Base-by-base conservation (phyloP, 1,140 invertebrate genomes). In the Drosophila takahashii region DNA sequence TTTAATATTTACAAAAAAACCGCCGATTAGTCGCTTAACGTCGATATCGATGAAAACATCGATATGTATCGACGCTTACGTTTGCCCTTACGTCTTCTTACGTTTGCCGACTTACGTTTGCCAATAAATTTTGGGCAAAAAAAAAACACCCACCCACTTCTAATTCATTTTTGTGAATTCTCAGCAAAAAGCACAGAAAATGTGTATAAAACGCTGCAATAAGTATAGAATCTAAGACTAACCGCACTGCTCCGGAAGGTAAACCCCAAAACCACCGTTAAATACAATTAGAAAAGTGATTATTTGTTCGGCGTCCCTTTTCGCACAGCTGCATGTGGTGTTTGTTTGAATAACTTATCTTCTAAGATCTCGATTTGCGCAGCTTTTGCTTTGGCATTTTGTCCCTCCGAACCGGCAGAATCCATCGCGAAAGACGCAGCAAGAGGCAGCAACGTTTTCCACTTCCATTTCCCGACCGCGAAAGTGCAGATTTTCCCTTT, bases 361-460 rank as follows among this genome's bases (percentile, higher is more conserved):
- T 41, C 26, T 15, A 41, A 11, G 26, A n/a, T 29, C 53, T 32
- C 9, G 32, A 51, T 13, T 34, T 51, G 48, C 29, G 53, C 59
- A 32, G 39, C 59, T 62, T 62, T 62, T 62, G 59, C 53, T 57
- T 39, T 62, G 59, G 59, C 26, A 41, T 62, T 62, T 29, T 62
- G 59, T 32, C 11, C 27, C 32, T 16, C 53, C 41, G 26, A 41
- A 34, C 22, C 26, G 51, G 37, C 59, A 73, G 37, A 70, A 72
- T 72, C 53, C 69, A 72, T 72, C 32, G 69, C 69, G 52, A 71
- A 72, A 72, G 69, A 32, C 54, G 69, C 69, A 59, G 53, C 44
- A 26, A 54, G 3, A 22, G 1, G 39, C 27, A 71, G 50, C 66
- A 51, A 34, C 32, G 29, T 32, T 15, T 16, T 10, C 4, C n/a